Base-by-base conservation (phyloP, 1,140 invertebrate species). In the Battus philenor region DNA sequence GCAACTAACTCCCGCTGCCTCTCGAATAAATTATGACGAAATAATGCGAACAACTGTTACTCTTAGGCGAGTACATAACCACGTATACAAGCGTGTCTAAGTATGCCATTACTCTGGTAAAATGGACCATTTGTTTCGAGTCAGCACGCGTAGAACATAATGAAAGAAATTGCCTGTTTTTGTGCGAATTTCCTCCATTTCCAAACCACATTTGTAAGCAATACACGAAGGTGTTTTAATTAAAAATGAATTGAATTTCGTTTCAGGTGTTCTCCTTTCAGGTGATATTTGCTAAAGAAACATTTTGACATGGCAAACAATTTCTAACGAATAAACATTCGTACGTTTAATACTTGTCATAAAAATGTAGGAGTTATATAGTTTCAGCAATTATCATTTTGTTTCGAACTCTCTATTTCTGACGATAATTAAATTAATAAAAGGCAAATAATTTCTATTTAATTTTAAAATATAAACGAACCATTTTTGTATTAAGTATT, bases 71-170 rank as follows among this genome's bases (percentile, higher is more conserved):
- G 43, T 60, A 59, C 56, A 60, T 47, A 64, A 55, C 45, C 48
- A 50, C 44, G 44, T 53, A 53, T 41, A 63, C 53, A 56, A 51
- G 46, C 41, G 46, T 44, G 33, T 59, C 47, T 59, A 56, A 59
- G 59, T 59, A 44, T 39, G 48, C 56, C 49, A 59, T 63, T 63
- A 63, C 50, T 59, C 47, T 49, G 39, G 34, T 34, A 44, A 47
- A 63, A 63, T 63, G 50, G 55, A 44, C 52, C 55, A 54, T 63
- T 63, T 53, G 46, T 63, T 50, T 47, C 33, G 33, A 45, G 59
- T 53, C 38, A 45, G 49, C 30, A 50, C 55, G 44, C 51, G 47
- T 48, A 44, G 36, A 46, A 48, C 45, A 38, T 45, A 45, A 50
- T 54, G 51, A 59, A 59, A 59, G 53, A 47, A 50, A 34, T 51